Conservation (phyloP, 1,140 invertebrate species). For the Solenopsis invicta region DNA sequence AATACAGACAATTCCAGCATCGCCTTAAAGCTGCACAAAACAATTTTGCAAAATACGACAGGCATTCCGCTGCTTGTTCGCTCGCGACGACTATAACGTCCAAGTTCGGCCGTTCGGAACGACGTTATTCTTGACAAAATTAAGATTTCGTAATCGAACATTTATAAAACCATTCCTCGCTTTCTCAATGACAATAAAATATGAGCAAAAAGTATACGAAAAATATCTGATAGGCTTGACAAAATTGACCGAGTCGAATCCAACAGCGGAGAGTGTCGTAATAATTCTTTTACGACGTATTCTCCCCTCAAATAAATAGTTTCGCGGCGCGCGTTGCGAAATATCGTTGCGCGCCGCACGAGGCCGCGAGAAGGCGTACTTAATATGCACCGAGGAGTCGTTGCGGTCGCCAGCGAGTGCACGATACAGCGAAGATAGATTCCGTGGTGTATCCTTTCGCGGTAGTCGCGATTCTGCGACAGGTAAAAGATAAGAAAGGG, state of each 20-base stretch:
- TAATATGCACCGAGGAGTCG: background rate
- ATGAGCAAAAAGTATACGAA: background rate
- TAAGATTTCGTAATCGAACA: background rate
- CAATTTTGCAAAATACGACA: background rate
- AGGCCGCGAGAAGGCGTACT: conserved; percentile 29
- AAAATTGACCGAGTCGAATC: background rate
- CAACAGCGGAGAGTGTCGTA: background rate
- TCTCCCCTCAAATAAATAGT: conserved; percentile 31
- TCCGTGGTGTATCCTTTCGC: background rate
- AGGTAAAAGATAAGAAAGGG: background rate
- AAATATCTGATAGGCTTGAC: background rate
- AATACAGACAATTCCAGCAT: no score
- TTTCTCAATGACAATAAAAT: background rate
- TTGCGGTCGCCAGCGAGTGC: background rate
- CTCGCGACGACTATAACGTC: background rate
- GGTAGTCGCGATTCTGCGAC: background rate
- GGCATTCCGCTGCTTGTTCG: background rate
- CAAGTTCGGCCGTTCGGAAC: background rate
- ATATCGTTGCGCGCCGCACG: conserved; percentile 19
- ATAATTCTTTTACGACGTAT: conserved; percentile 15
- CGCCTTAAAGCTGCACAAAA: background rate
- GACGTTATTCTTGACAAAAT: background rate
- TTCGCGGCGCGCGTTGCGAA: conserved; percentile 33
- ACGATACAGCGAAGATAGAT: background rate
- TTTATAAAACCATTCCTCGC: background rate